These are phyloP conservation scores for Origma solitaria DNA, from an alignment of 2,113 vertebrate genomes.

Conservation along the genomic window DNA sequence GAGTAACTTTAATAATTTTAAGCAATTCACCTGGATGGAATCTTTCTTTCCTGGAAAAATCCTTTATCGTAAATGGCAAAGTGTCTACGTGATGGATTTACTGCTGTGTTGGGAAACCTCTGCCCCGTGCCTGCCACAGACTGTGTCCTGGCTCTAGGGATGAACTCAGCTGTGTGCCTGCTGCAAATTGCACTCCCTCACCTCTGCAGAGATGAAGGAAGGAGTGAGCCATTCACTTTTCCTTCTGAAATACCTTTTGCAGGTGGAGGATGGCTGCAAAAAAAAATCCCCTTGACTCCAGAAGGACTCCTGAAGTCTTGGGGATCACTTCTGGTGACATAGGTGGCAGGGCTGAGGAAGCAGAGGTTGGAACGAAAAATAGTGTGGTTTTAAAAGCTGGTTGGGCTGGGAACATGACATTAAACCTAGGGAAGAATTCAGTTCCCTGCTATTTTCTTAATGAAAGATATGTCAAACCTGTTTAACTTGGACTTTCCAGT, in stretches of 20 bases:
- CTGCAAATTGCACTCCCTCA: neutral
- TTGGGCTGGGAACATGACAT: neutral
- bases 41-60: neutral
- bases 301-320: neutral
- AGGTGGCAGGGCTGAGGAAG: neutral
- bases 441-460: neutral
- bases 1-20: neutral
- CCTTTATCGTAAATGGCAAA: neutral
- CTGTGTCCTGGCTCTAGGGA: neutral
- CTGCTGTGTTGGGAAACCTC: neutral
- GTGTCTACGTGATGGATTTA: neutral
- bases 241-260: neutral
- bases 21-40: neutral
- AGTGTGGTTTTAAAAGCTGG: neutral
- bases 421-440: neutral
- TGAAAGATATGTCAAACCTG: neutral
- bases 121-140: neutral
- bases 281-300: neutral
- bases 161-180: no score
- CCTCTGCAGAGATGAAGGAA: neutral
- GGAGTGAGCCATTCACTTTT: neutral
- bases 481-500: neutral
- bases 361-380: neutral
- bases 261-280: neutral
- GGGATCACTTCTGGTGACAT: rapidly evolving